Evolutionary conservation across 2,888 invertebrate genomes (phyloP).

Genomic region (Stomorhina lunata): DNA sequence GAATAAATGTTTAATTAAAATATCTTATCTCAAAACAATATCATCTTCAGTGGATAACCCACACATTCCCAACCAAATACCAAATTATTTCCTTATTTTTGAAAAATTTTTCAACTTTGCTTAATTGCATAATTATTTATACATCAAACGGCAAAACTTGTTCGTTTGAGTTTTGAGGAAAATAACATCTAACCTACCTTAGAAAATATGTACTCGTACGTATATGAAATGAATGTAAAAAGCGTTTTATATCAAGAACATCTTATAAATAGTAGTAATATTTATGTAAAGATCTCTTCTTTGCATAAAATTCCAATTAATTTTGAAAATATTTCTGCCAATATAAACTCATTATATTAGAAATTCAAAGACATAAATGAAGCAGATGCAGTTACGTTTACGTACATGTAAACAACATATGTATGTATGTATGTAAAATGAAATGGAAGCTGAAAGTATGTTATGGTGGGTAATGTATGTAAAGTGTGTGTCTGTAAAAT

Average conservation of each 20-base stretch:
- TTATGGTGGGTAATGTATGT: not conserved
- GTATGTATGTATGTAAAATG: not conserved
- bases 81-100: constrained; percentile 4
- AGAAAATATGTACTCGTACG: not conserved
- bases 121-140: constrained; percentile 54
- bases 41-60: not conserved
- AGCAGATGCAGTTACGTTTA: not conserved
- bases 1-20: no score
- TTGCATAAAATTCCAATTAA: constrained; percentile 67
- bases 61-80: not conserved
- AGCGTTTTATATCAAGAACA: constrained; percentile 31
- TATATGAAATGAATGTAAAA: not conserved
- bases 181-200: not conserved
- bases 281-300: constrained; percentile 43
- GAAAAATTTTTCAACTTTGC: not conserved
- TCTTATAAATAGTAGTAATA: constrained; percentile 55
- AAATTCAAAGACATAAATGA: constrained; percentile 32
- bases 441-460: not conserved
- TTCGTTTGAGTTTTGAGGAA: constrained; percentile 2
- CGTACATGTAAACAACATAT: not conserved
- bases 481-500: not conserved
- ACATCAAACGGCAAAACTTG: constrained; percentile 31
- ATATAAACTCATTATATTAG: constrained; percentile 60
- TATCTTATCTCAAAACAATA: not conserved
- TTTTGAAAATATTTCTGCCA: constrained; percentile 53